phyloP scores from a whole-genome alignment of 1,140 invertebrate genomes.

The Solenopsis invicta region DNA sequence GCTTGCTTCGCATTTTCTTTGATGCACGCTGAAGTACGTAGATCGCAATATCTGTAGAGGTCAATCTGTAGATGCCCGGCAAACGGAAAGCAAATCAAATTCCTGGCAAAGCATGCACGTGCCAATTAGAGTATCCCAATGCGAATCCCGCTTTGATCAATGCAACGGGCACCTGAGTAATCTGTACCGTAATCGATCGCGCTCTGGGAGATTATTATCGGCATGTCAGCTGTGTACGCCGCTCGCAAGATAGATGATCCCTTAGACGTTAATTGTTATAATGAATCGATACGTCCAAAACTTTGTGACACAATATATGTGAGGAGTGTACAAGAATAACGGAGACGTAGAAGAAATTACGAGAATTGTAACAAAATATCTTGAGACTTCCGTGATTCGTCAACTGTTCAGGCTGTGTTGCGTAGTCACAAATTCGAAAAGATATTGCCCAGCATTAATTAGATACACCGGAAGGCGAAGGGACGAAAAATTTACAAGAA shows the following conservation, averaged over 20 bases:
- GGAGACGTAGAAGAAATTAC: too few relatives aligned
- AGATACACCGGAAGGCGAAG: conserved; percentile 16
- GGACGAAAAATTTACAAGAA: conserved; percentile 21
- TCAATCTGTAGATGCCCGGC: conserved; percentile 73
- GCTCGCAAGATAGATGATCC: background rate
- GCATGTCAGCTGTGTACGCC: conserved; percentile 15
- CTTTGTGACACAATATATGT: background rate
- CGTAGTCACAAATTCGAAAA: conserved; percentile 4
- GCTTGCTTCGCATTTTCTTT: conserved; percentile 66
- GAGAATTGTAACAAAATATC: background rate
- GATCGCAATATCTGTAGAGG: conserved; percentile 75
- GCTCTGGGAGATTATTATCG: conserved; percentile 77
- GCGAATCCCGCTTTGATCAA: conserved; percentile 80
- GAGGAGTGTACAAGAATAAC: too few relatives aligned
- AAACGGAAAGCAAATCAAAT: conserved; percentile 79
- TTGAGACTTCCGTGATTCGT: conserved; percentile 1
- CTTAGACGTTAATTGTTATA: conserved; percentile 37
- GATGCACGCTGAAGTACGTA: conserved; percentile 60
- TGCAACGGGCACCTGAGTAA: conserved; percentile 77
- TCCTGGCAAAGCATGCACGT: conserved; percentile 72
- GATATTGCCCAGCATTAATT: conserved; percentile 52
- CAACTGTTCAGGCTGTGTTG: conserved; percentile 34
- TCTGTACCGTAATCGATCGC: conserved; percentile 76
- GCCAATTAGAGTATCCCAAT: conserved; percentile 75
- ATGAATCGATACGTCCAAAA: conserved; percentile 22